Evolutionary conservation across 2,888 invertebrate genomes (phyloP), one percentile per base, ranked within the genome.

Genomic region (Stegophylla sp.): DNA sequence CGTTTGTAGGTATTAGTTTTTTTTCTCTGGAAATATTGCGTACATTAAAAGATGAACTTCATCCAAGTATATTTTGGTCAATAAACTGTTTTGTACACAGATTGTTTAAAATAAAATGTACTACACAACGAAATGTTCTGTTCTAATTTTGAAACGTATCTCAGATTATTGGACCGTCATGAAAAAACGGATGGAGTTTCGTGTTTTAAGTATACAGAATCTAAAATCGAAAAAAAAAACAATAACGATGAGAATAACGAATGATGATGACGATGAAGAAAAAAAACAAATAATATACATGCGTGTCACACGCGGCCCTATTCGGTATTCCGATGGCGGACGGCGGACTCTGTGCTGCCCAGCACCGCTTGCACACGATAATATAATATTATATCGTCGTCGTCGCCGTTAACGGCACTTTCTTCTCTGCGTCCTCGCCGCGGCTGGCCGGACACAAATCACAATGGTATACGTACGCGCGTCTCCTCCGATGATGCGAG

Each of bases 391-490:
- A 72, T 72, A 34, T 56, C 34, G 20, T 72, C 56, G 41, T 73
- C 34, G 41, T 64, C 17, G 48, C 48, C 59, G 69, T 79, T 79
- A 79, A 79, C 77, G 77, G 77, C 77, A 79, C 77, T 79, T 79
- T 79, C 77, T 79, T 79, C 77, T 79, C 77, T 41, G 41, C 34
- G 4, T 34, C 7, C 34, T 34, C 7, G 41, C 66, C 43, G 41
- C 77, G 13, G 34, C 59, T 48, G 66, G 41, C 41, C 73, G 45
- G 17, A 51, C 45, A 48, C 43, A 3, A 7, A 7, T 45, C 77
- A 67, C 43, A 43, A 3, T 17, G 15, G 34, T 28, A 43, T 20
- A 75, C 64, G 48, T 64, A 56, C 73, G 41, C 28, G 15, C 67
- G 53, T 67, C 67, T 56, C 43, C 48, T 77, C 75, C 56, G 61